phyloP scores from a whole-genome alignment of 2,888 invertebrate species.

The Vesta saturnalis region DNA sequence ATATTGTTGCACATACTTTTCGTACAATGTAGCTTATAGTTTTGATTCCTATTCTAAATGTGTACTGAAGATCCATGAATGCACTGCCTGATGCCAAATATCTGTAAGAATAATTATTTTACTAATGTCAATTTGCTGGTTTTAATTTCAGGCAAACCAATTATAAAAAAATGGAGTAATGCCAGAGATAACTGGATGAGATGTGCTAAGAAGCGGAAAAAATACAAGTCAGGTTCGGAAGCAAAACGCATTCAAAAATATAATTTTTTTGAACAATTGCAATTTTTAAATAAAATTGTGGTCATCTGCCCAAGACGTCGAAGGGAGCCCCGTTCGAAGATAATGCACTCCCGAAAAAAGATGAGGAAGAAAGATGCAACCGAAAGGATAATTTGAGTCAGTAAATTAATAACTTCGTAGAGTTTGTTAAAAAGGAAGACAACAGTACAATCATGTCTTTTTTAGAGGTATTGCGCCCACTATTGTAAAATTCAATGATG shows the following conservation, averaged over 20 bases:
- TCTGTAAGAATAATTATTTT: constrained; percentile 29
- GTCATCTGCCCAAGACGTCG: background rate
- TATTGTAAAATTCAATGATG: background rate
- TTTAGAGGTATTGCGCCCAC: background rate
- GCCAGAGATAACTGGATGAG: constrained; percentile 3
- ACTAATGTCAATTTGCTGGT: background rate
- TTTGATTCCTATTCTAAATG: constrained; percentile 44
- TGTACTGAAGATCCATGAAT: constrained; percentile 47
- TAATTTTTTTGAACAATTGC: constrained; percentile 3
- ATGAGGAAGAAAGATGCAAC: background rate
- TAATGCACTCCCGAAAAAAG: background rate
- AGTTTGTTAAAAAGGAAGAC: constrained; percentile 2
- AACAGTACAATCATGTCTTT: constrained; percentile 2
- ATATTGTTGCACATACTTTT: constrained; percentile 37
- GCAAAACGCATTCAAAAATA: background rate
- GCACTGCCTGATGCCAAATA: constrained; percentile 45
- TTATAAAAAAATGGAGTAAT: background rate
- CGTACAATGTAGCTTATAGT: constrained; percentile 44
- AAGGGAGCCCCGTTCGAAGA: background rate
- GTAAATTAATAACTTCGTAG: background rate
- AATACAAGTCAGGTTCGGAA: background rate
- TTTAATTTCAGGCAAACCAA: background rate
- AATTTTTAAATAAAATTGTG: constrained; percentile 9
- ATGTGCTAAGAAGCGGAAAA: constrained; percentile 3
- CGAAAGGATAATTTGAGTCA: background rate